These are phyloP conservation scores for Eilema griseolum DNA, from an alignment of 2,888 invertebrate genomes.

Conservation along the genomic window DNA sequence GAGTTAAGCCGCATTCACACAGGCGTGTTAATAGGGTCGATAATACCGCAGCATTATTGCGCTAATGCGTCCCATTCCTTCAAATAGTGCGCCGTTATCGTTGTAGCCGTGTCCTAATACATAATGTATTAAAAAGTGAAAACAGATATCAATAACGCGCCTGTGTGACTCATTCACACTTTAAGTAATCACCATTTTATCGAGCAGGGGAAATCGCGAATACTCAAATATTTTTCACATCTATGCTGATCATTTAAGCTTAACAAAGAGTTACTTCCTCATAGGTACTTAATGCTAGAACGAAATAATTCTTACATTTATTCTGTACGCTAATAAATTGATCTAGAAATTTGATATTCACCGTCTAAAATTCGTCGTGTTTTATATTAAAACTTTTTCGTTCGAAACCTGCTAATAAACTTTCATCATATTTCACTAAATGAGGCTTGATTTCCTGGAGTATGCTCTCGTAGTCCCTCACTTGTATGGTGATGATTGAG, in stretches of 20 bases:
- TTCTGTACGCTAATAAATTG: not conserved
- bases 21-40: too few species aligned
- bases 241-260: too few species aligned
- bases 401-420: constrained; percentile 56
- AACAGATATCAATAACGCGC: too few species aligned
- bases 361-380: constrained; percentile 73
- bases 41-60: too few species aligned
- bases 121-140: too few species aligned
- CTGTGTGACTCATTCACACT: too few species aligned
- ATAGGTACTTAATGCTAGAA: not conserved
- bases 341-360: constrained; percentile 25
- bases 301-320: not conserved
- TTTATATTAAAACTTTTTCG: constrained; percentile 55
- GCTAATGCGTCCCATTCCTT: too few species aligned
- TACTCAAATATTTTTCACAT: not conserved
- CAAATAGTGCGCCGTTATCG: too few species aligned
- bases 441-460: constrained; percentile 66
- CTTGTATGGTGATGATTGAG: constrained; percentile 63
- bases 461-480: constrained; percentile 60
- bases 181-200: too few species aligned
- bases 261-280: not conserved
- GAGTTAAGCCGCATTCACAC: too few species aligned
- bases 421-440: constrained; percentile 62
- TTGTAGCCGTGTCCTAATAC: too few species aligned
- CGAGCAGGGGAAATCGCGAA: not conserved